Evolutionary conservation across 1,140 invertebrate genomes (phyloP).

Genomic region (Bacillus rossius): DNA sequence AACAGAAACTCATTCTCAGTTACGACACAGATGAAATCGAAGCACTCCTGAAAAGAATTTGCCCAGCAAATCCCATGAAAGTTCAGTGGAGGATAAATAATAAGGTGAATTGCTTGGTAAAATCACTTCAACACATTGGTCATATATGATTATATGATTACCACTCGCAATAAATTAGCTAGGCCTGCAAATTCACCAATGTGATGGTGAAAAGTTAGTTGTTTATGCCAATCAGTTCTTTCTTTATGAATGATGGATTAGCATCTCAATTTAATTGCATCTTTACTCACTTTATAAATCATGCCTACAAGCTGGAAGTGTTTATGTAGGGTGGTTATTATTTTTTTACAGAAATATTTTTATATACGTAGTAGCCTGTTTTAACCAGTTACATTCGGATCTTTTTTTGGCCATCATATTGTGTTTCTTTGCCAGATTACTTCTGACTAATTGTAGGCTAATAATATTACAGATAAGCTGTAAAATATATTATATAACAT

Average conservation of each 20-base stretch:
- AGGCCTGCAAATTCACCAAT: background rate
- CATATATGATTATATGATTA: background rate
- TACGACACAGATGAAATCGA: conserved; percentile 7
- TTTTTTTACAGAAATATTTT: too few species aligned
- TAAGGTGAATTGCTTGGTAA: conserved; percentile 4
- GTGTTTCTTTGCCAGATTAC: too few species aligned
- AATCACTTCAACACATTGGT: background rate
- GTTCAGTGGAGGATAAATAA: conserved; percentile 11
- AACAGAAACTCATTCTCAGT: conserved; percentile 8
- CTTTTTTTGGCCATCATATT: too few species aligned
- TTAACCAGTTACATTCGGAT: too few species aligned
- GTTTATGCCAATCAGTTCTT: background rate
- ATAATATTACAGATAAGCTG: too few species aligned
- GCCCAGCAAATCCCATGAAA: conserved; percentile 1
- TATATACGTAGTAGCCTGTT: too few species aligned
- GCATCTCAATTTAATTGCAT: background rate
- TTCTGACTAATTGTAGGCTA: too few species aligned
- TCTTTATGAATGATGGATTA: background rate
- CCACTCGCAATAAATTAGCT: background rate
- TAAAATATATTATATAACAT: too few species aligned
- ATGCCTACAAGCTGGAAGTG: too few species aligned
- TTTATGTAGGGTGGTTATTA: too few species aligned
- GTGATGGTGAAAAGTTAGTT: background rate
- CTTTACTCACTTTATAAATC: too few species aligned
- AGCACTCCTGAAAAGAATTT: background rate